Conservation (phyloP, 1,140 invertebrate species). For the Pomacea maculata region DNA sequence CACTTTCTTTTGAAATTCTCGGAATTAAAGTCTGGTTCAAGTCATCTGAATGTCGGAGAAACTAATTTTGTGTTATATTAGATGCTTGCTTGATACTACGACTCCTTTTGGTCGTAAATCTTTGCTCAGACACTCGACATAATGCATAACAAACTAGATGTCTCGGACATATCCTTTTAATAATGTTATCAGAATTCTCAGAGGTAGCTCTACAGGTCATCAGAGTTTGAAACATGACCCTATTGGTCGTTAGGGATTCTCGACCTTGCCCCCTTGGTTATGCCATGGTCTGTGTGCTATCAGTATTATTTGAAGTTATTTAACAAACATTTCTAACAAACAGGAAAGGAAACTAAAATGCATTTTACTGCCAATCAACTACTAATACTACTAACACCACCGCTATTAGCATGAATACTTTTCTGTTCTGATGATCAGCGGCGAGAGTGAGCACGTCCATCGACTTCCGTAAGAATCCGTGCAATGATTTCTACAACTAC, state of each 20-base stretch:
- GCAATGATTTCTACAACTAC: slow-evolving; percentile 90
- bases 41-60: too few relatives aligned
- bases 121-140: too few relatives aligned
- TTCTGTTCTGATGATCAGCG: slow-evolving; percentile 72
- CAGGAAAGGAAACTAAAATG: background rate
- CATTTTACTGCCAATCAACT: background rate
- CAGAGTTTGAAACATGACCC: too few relatives aligned
- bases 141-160: too few relatives aligned
- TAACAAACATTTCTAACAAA: background rate
- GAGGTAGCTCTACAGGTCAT: too few relatives aligned
- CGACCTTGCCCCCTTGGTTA: background rate
- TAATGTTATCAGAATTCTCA: too few relatives aligned
- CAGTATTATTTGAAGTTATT: background rate
- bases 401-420: background rate
- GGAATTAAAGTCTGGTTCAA: too few relatives aligned
- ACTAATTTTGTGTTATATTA: too few relatives aligned
- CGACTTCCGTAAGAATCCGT: slow-evolving; percentile 76
- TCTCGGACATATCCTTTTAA: too few relatives aligned
- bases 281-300: background rate
- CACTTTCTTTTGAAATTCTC: too few relatives aligned
- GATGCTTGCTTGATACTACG: too few relatives aligned
- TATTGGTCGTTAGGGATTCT: background rate
- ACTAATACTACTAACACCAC: background rate
- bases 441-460: slow-evolving; percentile 52
- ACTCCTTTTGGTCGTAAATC: too few relatives aligned